Evolutionary conservation across 1,140 invertebrate species (phyloP), one percentile per base, ranked within the genome.

Genomic region (Cheumatopsyche charites): DNA sequence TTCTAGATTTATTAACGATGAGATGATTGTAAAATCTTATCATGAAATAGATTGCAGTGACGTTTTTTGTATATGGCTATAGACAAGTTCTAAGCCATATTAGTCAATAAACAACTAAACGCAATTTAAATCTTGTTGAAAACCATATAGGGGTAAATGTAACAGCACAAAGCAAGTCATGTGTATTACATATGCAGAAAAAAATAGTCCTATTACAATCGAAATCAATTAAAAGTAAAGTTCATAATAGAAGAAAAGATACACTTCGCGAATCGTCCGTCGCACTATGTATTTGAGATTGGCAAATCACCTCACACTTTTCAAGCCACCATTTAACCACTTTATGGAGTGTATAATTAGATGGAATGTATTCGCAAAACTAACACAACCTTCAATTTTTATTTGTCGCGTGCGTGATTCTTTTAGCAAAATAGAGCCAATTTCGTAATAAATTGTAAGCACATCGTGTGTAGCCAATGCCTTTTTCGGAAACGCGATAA

Each of bases 31-130:
- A 52, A 52, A 17, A 15, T 17, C 19, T 52, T 52, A 52, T 52
- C 47, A 6, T 1, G 47, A 9, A 52, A 17, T 52, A 17, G 15
- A 52, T 17, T 52, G 47, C 47, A 17, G 15, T 17, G 19, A 23
- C 23, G 19, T 21, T 23, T 25, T n/a, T n/a, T n/a, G n/a, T 23
- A 58, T 21, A 58, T 25, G 55, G 55, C 55, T 25, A 58, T 12
- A 58, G 21, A 58, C 55, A 25, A 9, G 21, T n/a, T 58, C 21
- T 25, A n/a, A 17, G 55, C 55, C 55, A 25, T 58, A 25, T 58
- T 58, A 21, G 55, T 25, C 23, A 58, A 58, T 58, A 58, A 58
- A 58, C 9, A 47, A 58, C 55, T 58, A 58, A 58, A 23, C 21
- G 55, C 55, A 26, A 58, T 58, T 58, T 58, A 58, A 58, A 58